Evolutionary conservation across 2,888 invertebrate species (phyloP), one percentile per base, ranked within the genome.

Genomic region (Mimumesa dahlbomi): DNA sequence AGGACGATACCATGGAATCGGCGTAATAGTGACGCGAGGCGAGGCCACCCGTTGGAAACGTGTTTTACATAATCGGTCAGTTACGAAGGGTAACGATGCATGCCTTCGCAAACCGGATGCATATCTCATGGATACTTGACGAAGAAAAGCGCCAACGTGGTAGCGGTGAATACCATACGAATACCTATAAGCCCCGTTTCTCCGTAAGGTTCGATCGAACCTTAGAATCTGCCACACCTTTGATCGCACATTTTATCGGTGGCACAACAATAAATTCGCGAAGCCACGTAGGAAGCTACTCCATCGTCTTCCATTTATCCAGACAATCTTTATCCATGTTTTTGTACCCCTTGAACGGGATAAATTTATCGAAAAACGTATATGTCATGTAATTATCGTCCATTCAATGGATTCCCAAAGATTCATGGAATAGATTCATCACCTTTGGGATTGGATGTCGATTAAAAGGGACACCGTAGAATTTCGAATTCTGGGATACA

Each of bases 61-160:
- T 52, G 73, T 74, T 83, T 84, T 83, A 79, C 83, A 84, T 83
- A 83, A 83, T 84, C 82, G 80, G 65, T 62, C 63, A 56, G 69
- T 72, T 66, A 53, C 65, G 73, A 59, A 50, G 70, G 69, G 57
- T 66, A 77, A 71, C 67, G 72, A 80, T 66, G 59, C 71, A 43
- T 62, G 38, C 62, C 25, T 57, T 29, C 48, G 59, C 70, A 58
- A 82, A 56, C 74, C 75, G 82, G 79, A 82, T 75, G 58, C 63
- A 38, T 64, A 61, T 57, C 21, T 68, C 63, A 61, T 22, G 52
- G 63, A 57, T 53, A 58, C 62, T 72, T 21, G 57, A 36, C 18
- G 7, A 6, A 2, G 31, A 45, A 29, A 43, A 16, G n/a, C 9
- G 5, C 25, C 6, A 21, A 13, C 34, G 48, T 52, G 53, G 31